Evolutionary conservation across 2,797 vertebrate genomes (phyloP).

Genomic region (Todus mexicanus): DNA sequence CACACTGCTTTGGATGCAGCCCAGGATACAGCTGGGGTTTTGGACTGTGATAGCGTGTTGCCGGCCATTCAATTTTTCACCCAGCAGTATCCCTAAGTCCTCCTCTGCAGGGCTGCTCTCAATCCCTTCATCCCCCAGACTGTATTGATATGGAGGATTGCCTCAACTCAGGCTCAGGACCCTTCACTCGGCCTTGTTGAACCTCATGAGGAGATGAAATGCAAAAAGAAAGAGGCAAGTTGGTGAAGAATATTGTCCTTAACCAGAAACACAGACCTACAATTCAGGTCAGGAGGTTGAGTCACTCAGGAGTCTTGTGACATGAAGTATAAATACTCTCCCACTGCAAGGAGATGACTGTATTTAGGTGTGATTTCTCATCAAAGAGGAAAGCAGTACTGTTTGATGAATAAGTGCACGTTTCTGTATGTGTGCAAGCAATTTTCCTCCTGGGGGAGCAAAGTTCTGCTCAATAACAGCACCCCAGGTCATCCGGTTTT

Average conservation of each 20-base stretch:
- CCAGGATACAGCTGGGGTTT: no score
- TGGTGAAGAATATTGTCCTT: background rate
- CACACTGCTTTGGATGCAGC: no score
- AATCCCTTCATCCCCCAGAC: background rate
- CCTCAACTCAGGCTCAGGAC: no score
- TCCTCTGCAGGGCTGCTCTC: background rate
- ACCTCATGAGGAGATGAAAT: fast-evolving
- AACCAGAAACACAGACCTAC: background rate
- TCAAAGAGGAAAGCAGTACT: background rate
- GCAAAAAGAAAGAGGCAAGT: background rate
- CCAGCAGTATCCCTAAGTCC: background rate
- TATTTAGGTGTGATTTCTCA: background rate
- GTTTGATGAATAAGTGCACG: fast-evolving
- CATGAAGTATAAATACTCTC: background rate
- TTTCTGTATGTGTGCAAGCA: fast-evolving
- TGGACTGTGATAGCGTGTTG: no score
- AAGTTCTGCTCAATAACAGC: background rate
- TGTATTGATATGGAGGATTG: no score
- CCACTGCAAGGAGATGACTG: background rate
- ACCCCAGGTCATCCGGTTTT: background rate
- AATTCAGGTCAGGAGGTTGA: background rate
- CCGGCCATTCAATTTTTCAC: background rate
- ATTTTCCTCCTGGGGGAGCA: background rate
- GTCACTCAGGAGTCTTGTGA: background rate
- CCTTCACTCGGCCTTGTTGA: background rate